Conservation (phyloP, 1,140 invertebrate genomes). For the Hypothenemus hampei region DNA sequence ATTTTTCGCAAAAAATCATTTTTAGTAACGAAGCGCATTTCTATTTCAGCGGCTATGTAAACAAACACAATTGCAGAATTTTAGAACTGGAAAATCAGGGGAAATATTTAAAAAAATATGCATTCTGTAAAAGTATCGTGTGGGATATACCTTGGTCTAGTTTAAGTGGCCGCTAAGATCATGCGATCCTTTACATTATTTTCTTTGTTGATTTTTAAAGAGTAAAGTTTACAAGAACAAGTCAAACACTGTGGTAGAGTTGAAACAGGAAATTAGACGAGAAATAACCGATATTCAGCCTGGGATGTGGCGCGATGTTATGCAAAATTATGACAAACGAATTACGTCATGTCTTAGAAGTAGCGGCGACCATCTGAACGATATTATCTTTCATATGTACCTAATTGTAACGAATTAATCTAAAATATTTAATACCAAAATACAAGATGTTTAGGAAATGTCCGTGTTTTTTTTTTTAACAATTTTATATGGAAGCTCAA, state of each 20-base stretch:
- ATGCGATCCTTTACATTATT: constrained; percentile 38
- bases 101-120: too few relatives aligned
- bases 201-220: constrained; percentile 40
- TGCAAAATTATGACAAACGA: constrained; percentile 7
- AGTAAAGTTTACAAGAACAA: constrained; percentile 34
- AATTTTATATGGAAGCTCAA: too few relatives aligned
- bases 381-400: too few relatives aligned
- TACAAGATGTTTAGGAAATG: too few relatives aligned
- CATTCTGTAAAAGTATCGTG: too few relatives aligned
- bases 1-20: background rate
- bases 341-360: constrained; percentile 9
- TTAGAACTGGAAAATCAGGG: background rate
- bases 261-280: constrained; percentile 30
- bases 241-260: constrained; percentile 19
- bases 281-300: constrained; percentile 28
- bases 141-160: too few relatives aligned
- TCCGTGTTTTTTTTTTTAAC: too few relatives aligned
- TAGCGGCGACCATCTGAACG: too few relatives aligned
- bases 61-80: background rate
- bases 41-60: background rate
- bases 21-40: background rate
- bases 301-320: constrained; percentile 9
- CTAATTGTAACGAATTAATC: too few relatives aligned
- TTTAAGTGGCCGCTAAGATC: constrained; percentile 33
- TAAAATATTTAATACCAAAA: too few relatives aligned